phyloP scores from a whole-genome alignment of 1,140 invertebrate species.

The Xylocopa sonorina region DNA sequence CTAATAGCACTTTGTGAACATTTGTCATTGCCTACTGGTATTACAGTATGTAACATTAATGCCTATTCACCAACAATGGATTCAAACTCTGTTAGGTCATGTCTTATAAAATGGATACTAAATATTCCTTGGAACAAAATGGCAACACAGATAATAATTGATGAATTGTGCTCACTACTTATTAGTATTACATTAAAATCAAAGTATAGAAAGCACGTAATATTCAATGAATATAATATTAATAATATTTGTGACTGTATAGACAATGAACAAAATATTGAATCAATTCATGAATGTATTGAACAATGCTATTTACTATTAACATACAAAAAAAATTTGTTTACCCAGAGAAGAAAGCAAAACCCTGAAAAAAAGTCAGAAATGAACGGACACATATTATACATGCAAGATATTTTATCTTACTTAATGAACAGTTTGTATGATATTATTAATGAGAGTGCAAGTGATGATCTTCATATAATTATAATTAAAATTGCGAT shows the following conservation, averaged over 20 bases:
- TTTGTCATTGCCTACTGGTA: slow-evolving; percentile 57
- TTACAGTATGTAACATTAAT: slow-evolving; percentile 50
- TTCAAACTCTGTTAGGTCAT: slow-evolving; percentile 62
- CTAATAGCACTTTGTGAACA: slow-evolving; percentile 70
- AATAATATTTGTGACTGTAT: slow-evolving; percentile 29
- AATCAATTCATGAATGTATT: slow-evolving; percentile 50
- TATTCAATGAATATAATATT: background rate
- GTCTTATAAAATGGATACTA: slow-evolving; percentile 67
- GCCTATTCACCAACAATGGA: slow-evolving; percentile 22
- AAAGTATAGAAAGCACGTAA: slow-evolving; percentile 52
- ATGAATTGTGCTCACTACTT: slow-evolving; percentile 66
- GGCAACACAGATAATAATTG: slow-evolving; percentile 41
- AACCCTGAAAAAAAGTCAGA: background rate
- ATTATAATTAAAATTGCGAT: slow-evolving; percentile 62
- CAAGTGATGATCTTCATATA: slow-evolving; percentile 48
- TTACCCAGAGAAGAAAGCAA: background rate
- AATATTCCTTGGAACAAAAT: slow-evolving; percentile 57
- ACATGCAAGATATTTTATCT: slow-evolving; percentile 50
- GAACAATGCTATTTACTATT: slow-evolving; percentile 62
- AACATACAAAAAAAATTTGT: slow-evolving; percentile 53
- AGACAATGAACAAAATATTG: background rate
- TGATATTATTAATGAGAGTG: slow-evolving; percentile 33
- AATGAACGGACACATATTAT: slow-evolving; percentile 33
- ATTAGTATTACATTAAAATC: slow-evolving; percentile 72
- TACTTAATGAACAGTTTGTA: slow-evolving; percentile 53